A percentile compares a stretch with the other conserved stretches of the same genome.
phyloP scores from a whole-genome alignment of 2,888 invertebrate species.

The Creontiades dilutus region DNA sequence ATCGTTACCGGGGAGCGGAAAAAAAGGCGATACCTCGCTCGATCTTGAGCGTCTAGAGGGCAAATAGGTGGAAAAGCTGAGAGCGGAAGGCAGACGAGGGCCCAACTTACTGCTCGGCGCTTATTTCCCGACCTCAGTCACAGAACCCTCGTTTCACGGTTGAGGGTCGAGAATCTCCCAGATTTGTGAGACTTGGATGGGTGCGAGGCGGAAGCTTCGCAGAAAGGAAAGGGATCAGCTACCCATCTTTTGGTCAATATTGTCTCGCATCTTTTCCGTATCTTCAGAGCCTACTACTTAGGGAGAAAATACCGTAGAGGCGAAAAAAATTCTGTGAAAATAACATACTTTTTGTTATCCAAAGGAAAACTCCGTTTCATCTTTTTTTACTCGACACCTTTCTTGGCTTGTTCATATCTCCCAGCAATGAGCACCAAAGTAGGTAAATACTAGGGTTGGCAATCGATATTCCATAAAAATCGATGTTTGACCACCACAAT shows the following conservation, averaged over 20 bases:
- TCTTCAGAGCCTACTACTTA: no score
- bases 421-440: no score
- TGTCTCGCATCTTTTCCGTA: no score
- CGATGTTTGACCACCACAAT: no score
- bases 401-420: no score
- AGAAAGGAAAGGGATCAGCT: constrained; percentile 12
- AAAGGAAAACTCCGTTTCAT: no score
- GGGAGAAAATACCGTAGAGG: no score
- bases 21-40: background rate
- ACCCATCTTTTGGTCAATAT: constrained; percentile 32
- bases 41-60: background rate
- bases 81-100: background rate
- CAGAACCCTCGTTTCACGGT: constrained; percentile 57
- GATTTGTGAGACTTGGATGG: background rate
- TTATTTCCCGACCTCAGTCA: constrained; percentile 57
- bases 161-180: constrained; percentile 20
- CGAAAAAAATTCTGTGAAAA: no score
- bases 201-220: background rate
- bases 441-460: no score
- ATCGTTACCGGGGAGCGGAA: constrained; percentile 32
- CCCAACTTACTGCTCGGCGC: background rate
- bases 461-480: no score
- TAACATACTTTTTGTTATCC: no score
- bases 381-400: no score
- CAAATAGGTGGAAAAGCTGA: constrained; percentile 45